phyloP scores from a whole-genome alignment of 2,888 invertebrate genomes.

The Tipula unca region DNA sequence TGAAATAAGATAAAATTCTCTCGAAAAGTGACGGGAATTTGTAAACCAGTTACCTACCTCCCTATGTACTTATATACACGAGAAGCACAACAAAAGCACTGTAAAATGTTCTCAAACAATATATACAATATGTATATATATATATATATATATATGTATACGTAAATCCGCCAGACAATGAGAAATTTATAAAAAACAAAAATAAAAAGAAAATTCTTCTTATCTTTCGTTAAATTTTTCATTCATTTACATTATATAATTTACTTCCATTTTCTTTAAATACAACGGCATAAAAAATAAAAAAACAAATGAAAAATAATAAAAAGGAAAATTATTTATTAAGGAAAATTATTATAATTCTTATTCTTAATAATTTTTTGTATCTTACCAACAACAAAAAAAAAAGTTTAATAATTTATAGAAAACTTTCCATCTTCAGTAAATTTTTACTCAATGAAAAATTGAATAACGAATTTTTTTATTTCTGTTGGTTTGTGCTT shows the following conservation, averaged over 20 bases:
- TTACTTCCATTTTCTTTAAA: constrained; percentile 1
- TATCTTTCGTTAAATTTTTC: not conserved
- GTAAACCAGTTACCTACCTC: not conserved
- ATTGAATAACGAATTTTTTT: not conserved
- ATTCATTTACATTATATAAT: not conserved
- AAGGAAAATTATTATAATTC: not conserved
- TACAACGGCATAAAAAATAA: not conserved
- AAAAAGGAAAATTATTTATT: not conserved
- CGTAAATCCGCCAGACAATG: not conserved
- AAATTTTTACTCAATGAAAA: constrained; percentile 8
- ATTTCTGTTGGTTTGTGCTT: not conserved
- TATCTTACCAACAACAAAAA: not conserved
- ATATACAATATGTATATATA: not conserved
- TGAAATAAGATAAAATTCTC: not conserved
- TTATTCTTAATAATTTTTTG: not conserved
- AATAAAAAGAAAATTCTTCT: not conserved
- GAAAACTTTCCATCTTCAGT: constrained; percentile 2
- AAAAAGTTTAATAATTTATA: not conserved
- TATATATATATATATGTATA: not conserved
- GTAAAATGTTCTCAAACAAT: not conserved
- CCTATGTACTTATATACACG: not conserved
- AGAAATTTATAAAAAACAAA: not conserved
- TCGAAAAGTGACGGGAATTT: not conserved
- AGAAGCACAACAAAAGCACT: not conserved
- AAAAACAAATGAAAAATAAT: not conserved